These are phyloP conservation scores for Plutomurus gul DNA, from an alignment of 1,140 invertebrate genomes.

Conservation along the genomic window DNA sequence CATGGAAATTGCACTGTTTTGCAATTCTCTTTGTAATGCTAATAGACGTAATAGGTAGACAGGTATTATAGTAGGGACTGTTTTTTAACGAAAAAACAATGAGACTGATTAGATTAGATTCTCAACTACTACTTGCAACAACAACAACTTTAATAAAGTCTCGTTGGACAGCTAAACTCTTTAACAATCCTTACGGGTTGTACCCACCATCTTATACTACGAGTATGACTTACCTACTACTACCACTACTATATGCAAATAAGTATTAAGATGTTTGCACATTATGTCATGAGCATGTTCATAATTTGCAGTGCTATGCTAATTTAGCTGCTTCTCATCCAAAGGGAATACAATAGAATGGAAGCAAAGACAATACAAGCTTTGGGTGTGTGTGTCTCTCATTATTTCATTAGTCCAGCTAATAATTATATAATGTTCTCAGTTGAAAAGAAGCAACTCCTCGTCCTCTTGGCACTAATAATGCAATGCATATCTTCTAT, in stretches of 20 bases:
- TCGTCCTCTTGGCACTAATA: neutral
- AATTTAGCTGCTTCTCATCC: neutral
- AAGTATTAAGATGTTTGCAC: neutral
- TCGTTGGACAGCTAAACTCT: no score
- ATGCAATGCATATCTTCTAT: neutral
- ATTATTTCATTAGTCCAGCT: slow-evolving; percentile 7
- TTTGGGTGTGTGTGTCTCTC: neutral
- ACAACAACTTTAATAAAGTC: no score
- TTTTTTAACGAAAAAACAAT: no score
- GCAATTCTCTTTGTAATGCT: no score
- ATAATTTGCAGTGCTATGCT: neutral
- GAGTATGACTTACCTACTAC: no score
- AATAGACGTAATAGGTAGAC: no score
- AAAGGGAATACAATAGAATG: neutral
- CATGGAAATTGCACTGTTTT: no score
- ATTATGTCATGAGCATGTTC: neutral
- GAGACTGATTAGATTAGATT: no score
- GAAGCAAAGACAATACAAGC: neutral
- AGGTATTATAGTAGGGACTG: no score
- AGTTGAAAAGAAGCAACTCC: neutral
- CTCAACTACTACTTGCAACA: no score
- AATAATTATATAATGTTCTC: neutral
- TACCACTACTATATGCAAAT: no score
- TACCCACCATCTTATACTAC: neutral
- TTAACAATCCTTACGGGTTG: no score